Evolutionary conservation across 2,888 invertebrate genomes (phyloP).

Genomic region (Acrobasis consociella): DNA sequence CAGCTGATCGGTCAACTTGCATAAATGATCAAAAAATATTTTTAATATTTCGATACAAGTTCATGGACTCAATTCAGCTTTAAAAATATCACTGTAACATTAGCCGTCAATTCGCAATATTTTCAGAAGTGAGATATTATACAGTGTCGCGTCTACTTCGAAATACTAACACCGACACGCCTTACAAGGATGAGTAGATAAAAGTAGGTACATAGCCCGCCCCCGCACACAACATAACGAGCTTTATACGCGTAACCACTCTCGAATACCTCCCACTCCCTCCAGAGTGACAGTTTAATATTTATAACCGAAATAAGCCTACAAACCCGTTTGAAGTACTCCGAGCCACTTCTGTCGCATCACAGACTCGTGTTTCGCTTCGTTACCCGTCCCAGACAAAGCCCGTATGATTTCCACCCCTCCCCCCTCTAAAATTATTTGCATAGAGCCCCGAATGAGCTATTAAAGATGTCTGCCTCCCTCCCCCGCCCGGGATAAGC

Average conservation of each 20-base stretch:
- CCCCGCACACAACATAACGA: conserved; percentile 52
- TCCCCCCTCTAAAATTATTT: conserved; percentile 74
- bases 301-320: conserved; percentile 74
- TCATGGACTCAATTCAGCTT: too few relatives aligned
- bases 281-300: conserved; percentile 66
- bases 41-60: too few relatives aligned
- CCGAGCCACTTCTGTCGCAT: conserved; percentile 72
- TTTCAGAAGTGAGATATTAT: too few relatives aligned
- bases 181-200: conserved; percentile 31
- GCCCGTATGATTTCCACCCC: conserved; percentile 74
- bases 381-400: conserved; percentile 79
- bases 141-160: background rate
- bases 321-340: conserved; percentile 68
- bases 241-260: conserved; percentile 68
- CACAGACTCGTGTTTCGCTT: conserved; percentile 76
- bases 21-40: too few relatives aligned
- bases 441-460: conserved; percentile 82
- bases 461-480: conserved; percentile 79
- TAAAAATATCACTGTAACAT: too few relatives aligned
- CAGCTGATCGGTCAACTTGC: too few relatives aligned
- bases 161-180: conserved; percentile 32
- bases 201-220: conserved; percentile 50
- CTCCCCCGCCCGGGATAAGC: conserved; percentile 72
- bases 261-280: conserved; percentile 44
- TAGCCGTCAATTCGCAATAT: too few relatives aligned